Percentiles rank a stretch among this genome's conserved stretches.
These are phyloP conservation scores for Ophioninae sp. DNA, from an alignment of 2,888 invertebrate species.

Conservation along the genomic window DNA sequence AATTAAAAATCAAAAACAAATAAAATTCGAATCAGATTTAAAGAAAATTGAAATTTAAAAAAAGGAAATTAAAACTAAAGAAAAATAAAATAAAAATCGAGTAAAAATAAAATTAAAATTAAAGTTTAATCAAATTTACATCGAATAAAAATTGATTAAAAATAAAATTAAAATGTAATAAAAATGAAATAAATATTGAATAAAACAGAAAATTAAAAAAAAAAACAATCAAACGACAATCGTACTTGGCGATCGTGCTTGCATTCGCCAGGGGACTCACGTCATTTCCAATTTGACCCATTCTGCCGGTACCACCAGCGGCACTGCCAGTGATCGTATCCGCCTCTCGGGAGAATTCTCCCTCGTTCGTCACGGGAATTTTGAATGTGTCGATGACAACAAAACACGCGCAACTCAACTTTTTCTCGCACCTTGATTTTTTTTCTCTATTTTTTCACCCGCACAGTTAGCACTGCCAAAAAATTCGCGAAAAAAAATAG, in stretches of 20 bases:
- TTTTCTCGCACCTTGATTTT: neutral
- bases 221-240: conserved; percentile 19
- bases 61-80: neutral
- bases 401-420: conserved; percentile 28
- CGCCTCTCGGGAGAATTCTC: conserved; percentile 75
- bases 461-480: conserved; percentile 10
- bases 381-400: conserved; percentile 65
- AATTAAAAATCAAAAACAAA: too few relatives aligned
- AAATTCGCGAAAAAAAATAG: neutral
- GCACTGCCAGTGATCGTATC: conserved; percentile 73
- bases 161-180: too few relatives aligned
- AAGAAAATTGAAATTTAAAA: too few relatives aligned
- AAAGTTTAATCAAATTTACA: too few relatives aligned
- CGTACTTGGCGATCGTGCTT: conserved; percentile 16
- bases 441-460: neutral
- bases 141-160: too few relatives aligned
- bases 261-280: conserved; percentile 71
- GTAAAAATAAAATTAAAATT: too few relatives aligned
- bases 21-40: too few relatives aligned
- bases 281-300: conserved; percentile 80
- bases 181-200: neutral
- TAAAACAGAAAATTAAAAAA: neutral
- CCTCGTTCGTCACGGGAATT: conserved; percentile 79
- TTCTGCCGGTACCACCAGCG: conserved; percentile 72
- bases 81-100: too few relatives aligned